Evolutionary conservation across 2,797 vertebrate species (phyloP), one percentile per base, ranked within the genome.

Genomic region (Sylvia borin): DNA sequence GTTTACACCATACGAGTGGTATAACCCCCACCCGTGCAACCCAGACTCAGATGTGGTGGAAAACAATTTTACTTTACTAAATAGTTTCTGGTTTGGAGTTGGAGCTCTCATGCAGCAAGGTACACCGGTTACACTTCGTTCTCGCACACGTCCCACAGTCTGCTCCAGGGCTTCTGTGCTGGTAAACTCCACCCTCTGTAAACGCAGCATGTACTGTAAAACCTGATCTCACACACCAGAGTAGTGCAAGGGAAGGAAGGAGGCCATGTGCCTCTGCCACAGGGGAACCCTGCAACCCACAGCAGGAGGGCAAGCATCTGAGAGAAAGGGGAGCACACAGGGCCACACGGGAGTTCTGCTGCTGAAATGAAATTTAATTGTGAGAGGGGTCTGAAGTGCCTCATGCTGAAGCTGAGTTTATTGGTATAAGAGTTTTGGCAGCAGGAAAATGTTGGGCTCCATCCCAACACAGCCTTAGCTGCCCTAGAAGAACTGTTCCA

Each of bases 91-190:
- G 99, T 99, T 99, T 98, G 99, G 99, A 97, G 99, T 99, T 93
- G 99, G 99, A 98, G 99, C 99, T 82, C 99, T 99, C 97, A 99
- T 99, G 99, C 99, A 99, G 98, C 99, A 99, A 99, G 99, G 99
- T 99, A 98, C 93, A 92, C 51, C 93, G 96, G 97, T 98, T 90
- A 93, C 97, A 96, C 92, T 54, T 97, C 90, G 71, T 88, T 97
- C 68, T 97, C 76, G 94, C 97, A 97, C 68, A 96, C 97, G 95
- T 97, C 97, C 98, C 98, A 98, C 96, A 97, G 97, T 97, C 96
- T 98, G 97, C 97, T 98, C 96, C 96, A 97, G 97, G 97, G 94
- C 95, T 97, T 97, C 96, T 54, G 58, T 97, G 97, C 96, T 97
- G 97, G 96, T 98, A 97, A 98, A 98, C 98, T 98, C 98, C 97